Base-by-base conservation (phyloP, 2,113 vertebrate species). In the Platichthys stellatus region DNA sequence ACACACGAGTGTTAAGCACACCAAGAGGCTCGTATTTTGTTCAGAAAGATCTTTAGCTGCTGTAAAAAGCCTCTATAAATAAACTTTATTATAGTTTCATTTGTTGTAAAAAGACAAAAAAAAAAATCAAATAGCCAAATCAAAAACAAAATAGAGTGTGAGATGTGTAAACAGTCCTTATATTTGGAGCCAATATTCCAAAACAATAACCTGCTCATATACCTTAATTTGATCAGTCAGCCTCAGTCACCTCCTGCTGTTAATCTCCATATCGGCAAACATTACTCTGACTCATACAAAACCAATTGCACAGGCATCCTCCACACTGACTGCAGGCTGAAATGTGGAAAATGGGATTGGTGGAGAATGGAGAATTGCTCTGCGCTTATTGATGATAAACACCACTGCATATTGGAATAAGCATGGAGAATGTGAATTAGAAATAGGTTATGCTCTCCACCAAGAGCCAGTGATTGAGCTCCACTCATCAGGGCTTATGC, bases 301-400 rank as follows among this genome's bases (percentile, higher is more conserved):
- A 38, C 26, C 20, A 49, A 71, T 64, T 2, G 26, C 79, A 45
- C 72, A 70, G 61, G 60, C 53, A 69, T 79, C 73, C 21, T 69
- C 20, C 53, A 21, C 24, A 69, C 45, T 20, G 66, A 83, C 67
- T 47, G 58, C 63, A 69, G 62, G 69, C 72, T 84, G 74, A 87
- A 67, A 78, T 60, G 86, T 76, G 78, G 76, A 76, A 73, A 81
- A 31, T 81, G 74, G 73, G 76, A 90, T 84, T 75, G 86, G 81
- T 64, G 0, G 69, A 81, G 72, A 85, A 69, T 45, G 74, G 63
- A 80, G 80, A 85, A 40, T 11, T 4, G 4, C 69, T 67, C 14
- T 1, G 65, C 17, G 61, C 68, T 86, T 76, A 82, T 63, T 78
- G 81, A 67, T 81, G 80, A 87, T 76, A 85, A 88, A 88, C 77